These are phyloP conservation scores for Dipodomys merriami DNA, from an alignment of 2,113 vertebrate genomes.

Conservation along the genomic window DNA sequence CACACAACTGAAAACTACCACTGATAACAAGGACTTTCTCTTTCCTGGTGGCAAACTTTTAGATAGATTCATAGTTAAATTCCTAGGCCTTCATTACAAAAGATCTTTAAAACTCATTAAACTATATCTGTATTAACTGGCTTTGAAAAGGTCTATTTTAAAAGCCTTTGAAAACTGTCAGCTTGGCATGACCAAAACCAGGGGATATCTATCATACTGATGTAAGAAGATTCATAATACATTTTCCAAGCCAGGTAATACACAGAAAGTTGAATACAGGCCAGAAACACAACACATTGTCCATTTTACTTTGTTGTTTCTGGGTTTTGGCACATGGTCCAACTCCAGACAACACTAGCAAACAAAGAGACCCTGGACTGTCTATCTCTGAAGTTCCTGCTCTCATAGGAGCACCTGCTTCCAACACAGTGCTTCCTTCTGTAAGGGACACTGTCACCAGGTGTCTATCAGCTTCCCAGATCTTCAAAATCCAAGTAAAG, in stretches of 20 bases:
- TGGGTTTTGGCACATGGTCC: not conserved
- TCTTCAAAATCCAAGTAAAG: not conserved
- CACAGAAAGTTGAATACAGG: not conserved
- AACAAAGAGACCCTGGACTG: not conserved
- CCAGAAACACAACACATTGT: not conserved
- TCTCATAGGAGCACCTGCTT: not conserved
- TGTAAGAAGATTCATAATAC: not conserved
- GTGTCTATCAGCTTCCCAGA: constrained; percentile 7
- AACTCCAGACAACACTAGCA: not conserved
- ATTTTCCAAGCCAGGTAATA: not conserved
- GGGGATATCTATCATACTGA: not conserved
- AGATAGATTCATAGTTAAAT: not conserved
- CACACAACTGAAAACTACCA: not conserved
- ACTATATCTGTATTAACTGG: not conserved
- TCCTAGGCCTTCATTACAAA: not conserved
- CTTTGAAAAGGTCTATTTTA: not conserved
- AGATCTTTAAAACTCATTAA: not conserved
- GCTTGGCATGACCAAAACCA: not conserved
- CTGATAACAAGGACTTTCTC: not conserved
- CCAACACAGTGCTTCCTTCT: constrained; percentile 1
- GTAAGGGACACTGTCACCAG: not conserved
- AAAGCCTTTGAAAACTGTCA: constrained; percentile 12
- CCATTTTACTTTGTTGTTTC: not conserved
- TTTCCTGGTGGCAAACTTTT: not conserved
- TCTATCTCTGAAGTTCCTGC: not conserved